Evolutionary conservation across 2,888 invertebrate species (phyloP), one percentile per base, ranked within the genome.

Genomic region (Chrysina gloriosa): DNA sequence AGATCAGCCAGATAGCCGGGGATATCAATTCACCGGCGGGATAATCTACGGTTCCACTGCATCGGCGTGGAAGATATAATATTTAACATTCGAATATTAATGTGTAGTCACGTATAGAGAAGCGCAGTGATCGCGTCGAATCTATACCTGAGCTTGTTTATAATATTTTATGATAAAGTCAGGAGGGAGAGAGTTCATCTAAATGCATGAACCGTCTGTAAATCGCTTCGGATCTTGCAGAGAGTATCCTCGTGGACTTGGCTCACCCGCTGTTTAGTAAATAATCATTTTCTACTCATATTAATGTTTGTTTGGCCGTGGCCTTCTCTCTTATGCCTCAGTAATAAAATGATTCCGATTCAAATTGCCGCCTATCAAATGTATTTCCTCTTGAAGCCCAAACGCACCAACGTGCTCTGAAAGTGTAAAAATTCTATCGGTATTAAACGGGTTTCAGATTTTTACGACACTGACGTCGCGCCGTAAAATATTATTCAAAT

Each of bases 251-350:
- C 64, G 42, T 68, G 47, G 48, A 29, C 16, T 27, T 42, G 52
- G 67, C 67, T 56, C 58, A 74, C 79, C 79, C 76, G 79, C 78
- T 79, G 77, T 71, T 79, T 77, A 73, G 79, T 80, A 79, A 80
- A 81, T 81, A 80, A 81, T 80, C 78, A 80, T 81, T 79, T 79
- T 80, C 78, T 74, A 78, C 77, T 77, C 75, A 74, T 77, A 80
- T 80, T 79, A 81, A 80, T 80, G 78, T 81, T 80, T 79, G 79
- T 79, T 78, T 77, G 78, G 76, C 75, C 74, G 76, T 61, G 56
- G 76, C 74, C 73, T 70, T 76, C 75, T 73, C 74, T 64, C 72
- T 61, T 61, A 61, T 42, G 58, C 42, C 23, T 42, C 58, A 19
- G 73, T 78, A 78, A 79, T 78, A 74, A 75, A 78, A 77, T 74